Percentiles rank a stretch among this genome's conserved stretches.
These are phyloP conservation scores for Eidolon dupreanum DNA, from an alignment of 2,797 vertebrate species.

Conservation along the genomic window DNA sequence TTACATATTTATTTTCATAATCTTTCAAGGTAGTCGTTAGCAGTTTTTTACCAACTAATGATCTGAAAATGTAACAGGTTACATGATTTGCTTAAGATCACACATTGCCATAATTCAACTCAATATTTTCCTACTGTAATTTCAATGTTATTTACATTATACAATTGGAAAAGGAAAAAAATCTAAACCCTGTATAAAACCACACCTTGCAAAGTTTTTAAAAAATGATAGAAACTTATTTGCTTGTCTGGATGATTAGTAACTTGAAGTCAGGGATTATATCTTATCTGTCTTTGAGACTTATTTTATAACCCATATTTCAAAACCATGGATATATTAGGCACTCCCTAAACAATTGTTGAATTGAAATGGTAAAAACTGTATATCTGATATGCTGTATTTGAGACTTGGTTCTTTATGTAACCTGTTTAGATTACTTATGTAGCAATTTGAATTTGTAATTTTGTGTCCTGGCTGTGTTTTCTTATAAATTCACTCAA, in stretches of 20 bases:
- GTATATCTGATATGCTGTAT: not conserved
- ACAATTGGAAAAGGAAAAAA: not conserved
- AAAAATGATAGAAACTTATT: not conserved
- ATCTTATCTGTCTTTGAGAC: not conserved
- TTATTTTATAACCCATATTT: not conserved
- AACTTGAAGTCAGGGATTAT: not conserved
- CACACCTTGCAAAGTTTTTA: not conserved
- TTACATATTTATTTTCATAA: not conserved
- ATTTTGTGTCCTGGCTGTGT: not conserved
- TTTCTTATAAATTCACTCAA: constrained; percentile 13
- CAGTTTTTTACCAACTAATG: not conserved
- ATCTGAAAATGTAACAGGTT: not conserved
- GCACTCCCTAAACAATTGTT: not conserved
- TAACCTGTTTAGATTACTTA: not conserved
- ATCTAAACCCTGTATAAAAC: not conserved
- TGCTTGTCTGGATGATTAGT: not conserved
- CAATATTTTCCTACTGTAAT: not conserved
- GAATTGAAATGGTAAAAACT: not conserved
- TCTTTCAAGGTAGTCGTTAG: not conserved
- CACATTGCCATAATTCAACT: not conserved
- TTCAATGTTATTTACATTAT: not conserved
- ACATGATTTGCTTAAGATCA: not conserved
- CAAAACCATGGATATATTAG: not conserved
- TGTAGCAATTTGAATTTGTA: not conserved
- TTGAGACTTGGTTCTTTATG: not conserved